Percentiles rank a stretch among this genome's conserved stretches.
These are phyloP conservation scores for Steatornis caripensis DNA, from an alignment of 2,113 vertebrate species.

Conservation along the genomic window DNA sequence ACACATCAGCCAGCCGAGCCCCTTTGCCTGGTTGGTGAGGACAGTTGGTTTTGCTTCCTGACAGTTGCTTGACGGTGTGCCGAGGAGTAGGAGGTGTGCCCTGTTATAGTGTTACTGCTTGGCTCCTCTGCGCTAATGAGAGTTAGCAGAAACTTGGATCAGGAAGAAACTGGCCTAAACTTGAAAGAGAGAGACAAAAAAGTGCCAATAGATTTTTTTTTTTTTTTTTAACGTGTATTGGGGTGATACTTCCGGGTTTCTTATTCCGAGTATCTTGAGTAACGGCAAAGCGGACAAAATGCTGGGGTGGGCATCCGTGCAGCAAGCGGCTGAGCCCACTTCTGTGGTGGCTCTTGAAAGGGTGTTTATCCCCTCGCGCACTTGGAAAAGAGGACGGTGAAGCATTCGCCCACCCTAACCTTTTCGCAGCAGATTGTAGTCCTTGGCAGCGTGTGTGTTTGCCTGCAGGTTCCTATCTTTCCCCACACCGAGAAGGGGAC, in stretches of 20 bases:
- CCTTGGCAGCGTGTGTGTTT: neutral
- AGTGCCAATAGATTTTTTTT: neutral
- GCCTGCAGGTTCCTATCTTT: neutral
- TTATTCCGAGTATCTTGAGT: neutral
- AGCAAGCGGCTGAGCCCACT: neutral
- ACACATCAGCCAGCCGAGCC: neutral
- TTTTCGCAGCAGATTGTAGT: neutral
- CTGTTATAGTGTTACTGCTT: too few relatives aligned
- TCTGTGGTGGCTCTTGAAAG: neutral
- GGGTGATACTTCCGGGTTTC: neutral
- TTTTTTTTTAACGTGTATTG: neutral
- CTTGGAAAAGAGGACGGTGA: neutral
- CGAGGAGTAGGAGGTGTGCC: too few relatives aligned
- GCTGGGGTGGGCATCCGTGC: neutral
- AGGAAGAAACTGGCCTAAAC: neutral
- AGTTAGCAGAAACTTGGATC: neutral
- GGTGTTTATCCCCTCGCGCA: neutral
- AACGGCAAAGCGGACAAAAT: neutral
- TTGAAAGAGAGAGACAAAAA: neutral
- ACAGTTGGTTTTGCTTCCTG: neutral
- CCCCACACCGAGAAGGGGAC: neutral
- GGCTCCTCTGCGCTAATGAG: neutral
- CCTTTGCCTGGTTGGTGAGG: neutral
- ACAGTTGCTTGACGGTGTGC: neutral
- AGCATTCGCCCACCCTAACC: neutral